These are phyloP conservation scores for Xerus inauris DNA, from an alignment of 2,113 vertebrate genomes.

Conservation along the genomic window DNA sequence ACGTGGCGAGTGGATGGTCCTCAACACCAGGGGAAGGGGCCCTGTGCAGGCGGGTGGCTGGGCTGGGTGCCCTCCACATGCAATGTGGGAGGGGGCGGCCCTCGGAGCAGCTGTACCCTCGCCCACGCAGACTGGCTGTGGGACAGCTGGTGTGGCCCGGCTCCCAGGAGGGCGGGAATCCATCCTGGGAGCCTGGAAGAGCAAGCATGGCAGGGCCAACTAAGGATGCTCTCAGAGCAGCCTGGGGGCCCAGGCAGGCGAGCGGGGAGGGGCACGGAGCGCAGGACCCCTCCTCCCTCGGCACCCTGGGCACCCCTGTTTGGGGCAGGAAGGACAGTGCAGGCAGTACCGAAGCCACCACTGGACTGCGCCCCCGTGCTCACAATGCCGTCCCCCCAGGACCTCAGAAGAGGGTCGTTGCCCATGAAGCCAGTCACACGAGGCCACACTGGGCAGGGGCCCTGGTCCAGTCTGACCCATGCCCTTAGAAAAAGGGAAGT, in stretches of 20 bases:
- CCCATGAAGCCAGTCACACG: too few relatives aligned
- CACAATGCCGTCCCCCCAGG: background rate
- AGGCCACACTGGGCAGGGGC: background rate
- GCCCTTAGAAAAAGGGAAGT: background rate
- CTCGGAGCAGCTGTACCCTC: constrained; percentile 11
- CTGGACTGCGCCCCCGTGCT: too few relatives aligned
- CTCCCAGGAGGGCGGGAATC: background rate
- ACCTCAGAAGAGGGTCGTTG: background rate
- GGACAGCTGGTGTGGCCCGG: constrained; percentile 37
- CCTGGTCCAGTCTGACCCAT: accelerated
- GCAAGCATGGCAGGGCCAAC: background rate
- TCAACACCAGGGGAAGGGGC: too few relatives aligned
- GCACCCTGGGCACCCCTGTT: too few relatives aligned
- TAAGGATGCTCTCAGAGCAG: background rate
- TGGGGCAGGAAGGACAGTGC: too few relatives aligned
- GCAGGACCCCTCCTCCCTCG: accelerated
- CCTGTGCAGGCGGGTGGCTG: too few relatives aligned
- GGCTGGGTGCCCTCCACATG: background rate
- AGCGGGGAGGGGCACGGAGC: background rate
- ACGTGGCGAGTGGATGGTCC: too few relatives aligned
- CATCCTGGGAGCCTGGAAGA: background rate
- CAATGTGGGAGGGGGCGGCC: background rate
- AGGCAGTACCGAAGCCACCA: accelerated
- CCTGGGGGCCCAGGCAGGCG: background rate
- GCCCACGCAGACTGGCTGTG: background rate